A percentile compares a stretch with the other conserved stretches of the same genome.
Evolutionary conservation across 2,888 invertebrate species (phyloP).

Genomic region (Xanthorhoe spadicearia): DNA sequence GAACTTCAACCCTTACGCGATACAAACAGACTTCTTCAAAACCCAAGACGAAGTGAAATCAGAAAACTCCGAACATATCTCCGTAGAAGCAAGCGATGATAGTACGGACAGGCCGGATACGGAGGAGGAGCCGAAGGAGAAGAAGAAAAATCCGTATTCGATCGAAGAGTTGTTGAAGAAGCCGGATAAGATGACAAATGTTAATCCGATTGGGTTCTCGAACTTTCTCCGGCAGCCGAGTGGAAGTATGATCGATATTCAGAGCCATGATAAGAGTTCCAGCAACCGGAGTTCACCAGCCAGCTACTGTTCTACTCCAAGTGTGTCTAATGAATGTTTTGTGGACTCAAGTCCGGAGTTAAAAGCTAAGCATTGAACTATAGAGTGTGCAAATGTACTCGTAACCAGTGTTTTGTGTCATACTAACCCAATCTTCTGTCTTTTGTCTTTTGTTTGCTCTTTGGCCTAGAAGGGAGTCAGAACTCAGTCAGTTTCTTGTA

Average conservation of each 20-base stretch:
- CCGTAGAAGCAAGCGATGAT: slow-evolving; percentile 86
- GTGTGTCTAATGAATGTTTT: slow-evolving; percentile 75
- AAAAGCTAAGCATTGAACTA: slow-evolving; percentile 68
- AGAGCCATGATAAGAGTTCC: slow-evolving; percentile 60
- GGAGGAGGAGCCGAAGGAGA: slow-evolving; percentile 75
- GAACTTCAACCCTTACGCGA: slow-evolving; percentile 72
- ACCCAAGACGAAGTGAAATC: slow-evolving; percentile 77
- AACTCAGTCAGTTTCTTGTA: no score
- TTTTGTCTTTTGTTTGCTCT: no score
- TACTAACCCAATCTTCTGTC: no score
- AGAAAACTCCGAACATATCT: slow-evolving; percentile 76
- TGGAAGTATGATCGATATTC: slow-evolving; percentile 83
- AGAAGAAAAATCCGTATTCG: slow-evolving; percentile 93
- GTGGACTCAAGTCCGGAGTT: slow-evolving; percentile 73
- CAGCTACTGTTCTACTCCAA: slow-evolving; percentile 76
- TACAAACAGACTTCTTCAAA: slow-evolving; percentile 71
- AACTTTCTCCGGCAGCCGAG: slow-evolving; percentile 85
- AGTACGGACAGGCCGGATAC: slow-evolving; percentile 83
- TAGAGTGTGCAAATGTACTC: background rate
- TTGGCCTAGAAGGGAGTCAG: no score
- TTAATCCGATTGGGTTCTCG: slow-evolving; percentile 67
- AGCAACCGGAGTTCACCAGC: slow-evolving; percentile 79
- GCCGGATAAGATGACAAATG: slow-evolving; percentile 86
- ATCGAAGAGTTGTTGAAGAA: slow-evolving; percentile 94
- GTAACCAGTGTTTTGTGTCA: no score